Evolutionary conservation across 2,113 vertebrate species (phyloP).

Genomic region (Ceyx cyanopectus): DNA sequence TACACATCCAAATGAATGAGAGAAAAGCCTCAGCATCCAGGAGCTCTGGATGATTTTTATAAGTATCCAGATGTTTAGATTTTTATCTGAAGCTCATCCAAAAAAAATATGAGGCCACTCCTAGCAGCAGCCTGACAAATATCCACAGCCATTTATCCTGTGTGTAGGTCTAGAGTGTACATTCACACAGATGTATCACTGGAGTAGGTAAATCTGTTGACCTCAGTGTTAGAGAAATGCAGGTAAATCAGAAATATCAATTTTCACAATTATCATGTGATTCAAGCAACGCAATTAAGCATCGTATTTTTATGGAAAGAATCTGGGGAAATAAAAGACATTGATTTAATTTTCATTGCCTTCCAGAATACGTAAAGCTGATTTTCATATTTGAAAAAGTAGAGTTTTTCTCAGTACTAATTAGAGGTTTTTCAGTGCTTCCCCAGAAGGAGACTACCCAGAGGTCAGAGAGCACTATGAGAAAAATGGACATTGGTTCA

Average conservation of each 20-base stretch:
- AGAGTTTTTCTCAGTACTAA: too few species aligned
- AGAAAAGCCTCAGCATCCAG: constrained; percentile 13
- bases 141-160: background rate
- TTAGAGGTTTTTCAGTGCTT: background rate
- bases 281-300: background rate
- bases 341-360: background rate
- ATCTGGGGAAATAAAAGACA: background rate
- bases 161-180: background rate
- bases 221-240: background rate
- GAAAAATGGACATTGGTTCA: background rate
- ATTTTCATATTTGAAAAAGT: background rate
- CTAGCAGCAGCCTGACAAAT: constrained; percentile 37
- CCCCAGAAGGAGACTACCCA: background rate
- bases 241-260: background rate
- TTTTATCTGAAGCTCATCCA: constrained; percentile 38
- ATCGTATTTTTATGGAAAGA: background rate
- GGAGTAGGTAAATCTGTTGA: background rate
- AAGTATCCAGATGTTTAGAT: constrained; percentile 47
- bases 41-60: constrained; percentile 47
- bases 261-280: background rate
- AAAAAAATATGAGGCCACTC: constrained; percentile 36
- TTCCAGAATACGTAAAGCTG: background rate
- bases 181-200: fast-evolving
- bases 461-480: background rate
- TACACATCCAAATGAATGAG: constrained; percentile 16